Base-by-base conservation (phyloP, 2,113 vertebrate genomes). In the Ascaphus truei region DNA sequence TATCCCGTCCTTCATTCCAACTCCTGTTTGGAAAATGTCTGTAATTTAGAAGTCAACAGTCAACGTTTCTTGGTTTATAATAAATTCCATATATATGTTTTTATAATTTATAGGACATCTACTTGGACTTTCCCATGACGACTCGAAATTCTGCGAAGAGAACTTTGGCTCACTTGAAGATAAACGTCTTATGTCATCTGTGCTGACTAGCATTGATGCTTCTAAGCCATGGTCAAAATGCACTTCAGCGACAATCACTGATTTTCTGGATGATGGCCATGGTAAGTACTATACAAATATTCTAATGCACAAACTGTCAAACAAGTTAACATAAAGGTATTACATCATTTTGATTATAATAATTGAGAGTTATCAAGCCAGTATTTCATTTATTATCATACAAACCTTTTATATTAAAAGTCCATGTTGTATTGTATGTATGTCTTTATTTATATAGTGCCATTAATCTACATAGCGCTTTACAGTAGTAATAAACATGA, bases 221-320 rank as follows among this genome's bases (percentile, higher is more conserved):
- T 98, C 96, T 60, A 98, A 98, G 58, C 97, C 96, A n/a, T 99
- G 97, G 96, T 98, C 96, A 78, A 96, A 95, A 75, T 99, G 97
- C 78, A 98, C 96, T 3, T 98, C 97, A 1, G 90, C 94, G 37
- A 98, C 96, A 62, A 94, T 99, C 83, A 99, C 94, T 0, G 97
- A 99, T 74, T 98, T 98, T 80, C 92, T 99, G 2, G 96, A 98
- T 43, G 95, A 98, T 12, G 96, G 96, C 67, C 96, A 98, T 2
- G 97, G 97, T 99, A 88, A 63, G 93, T 88, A 48, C 61, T 47
- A 7, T 11, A 53, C 31, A 16, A 47, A 43, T 15, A 43, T 43
- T 16, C 39, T 16, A 47, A 41, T 45, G 59, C n/a, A 7, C 59
- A 47, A 39, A 61, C 39, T 61, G 39, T 45, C 36, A 62, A 62